Base-by-base conservation (phyloP, 37 sponge, comb jelly and placozoan genomes). In the Haliclona indistincta region DNA sequence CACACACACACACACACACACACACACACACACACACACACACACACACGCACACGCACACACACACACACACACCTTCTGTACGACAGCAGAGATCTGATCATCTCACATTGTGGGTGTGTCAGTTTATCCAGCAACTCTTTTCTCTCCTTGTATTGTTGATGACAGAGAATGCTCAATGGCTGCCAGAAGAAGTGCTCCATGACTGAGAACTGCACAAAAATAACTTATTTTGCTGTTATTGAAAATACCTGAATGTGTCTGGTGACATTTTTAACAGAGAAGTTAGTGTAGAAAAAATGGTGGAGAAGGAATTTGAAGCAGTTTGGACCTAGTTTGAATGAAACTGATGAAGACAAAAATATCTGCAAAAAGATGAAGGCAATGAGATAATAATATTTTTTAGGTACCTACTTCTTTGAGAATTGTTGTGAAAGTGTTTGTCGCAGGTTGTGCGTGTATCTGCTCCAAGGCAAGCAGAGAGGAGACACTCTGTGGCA, bases 141-240 rank as follows among this genome's bases (percentile, higher is more conserved):
- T 4, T 35, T 1, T 11, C 38, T 35, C 38, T 15, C 19, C n/a
- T n/a, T n/a, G n/a, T n/a, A n/a, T n/a, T n/a, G n/a, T n/a, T n/a
- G n/a, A n/a, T n/a, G n/a, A 58, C 84, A 85, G 22, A 91, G 68
- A 1, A 81, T 17, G 44, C 86, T 91, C 69, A 91, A 43, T 8
- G 83, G 86, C 68, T 80, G 79, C 91, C 91, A 91, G 40, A 41
- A 60, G 56, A 91, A 85, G 53, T 91, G 91, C 79, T 91, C 91
- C 82, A 91, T 39, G 63, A 13, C 17, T 42, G 43, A 47, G 28
- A 25, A 38, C 23, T 54, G 34, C 7, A 56, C n/a, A 56, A 56
- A 39, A 68, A 11, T 68, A 20, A 34, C 56, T 22, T 10, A 49
- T 36, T 32, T 56, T 71, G 61, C n/a, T 6, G 13, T 43, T 28